Evolutionary conservation across 2,888 invertebrate species (phyloP), one percentile per base, ranked within the genome.

Genomic region (Blomia tropicalis): DNA sequence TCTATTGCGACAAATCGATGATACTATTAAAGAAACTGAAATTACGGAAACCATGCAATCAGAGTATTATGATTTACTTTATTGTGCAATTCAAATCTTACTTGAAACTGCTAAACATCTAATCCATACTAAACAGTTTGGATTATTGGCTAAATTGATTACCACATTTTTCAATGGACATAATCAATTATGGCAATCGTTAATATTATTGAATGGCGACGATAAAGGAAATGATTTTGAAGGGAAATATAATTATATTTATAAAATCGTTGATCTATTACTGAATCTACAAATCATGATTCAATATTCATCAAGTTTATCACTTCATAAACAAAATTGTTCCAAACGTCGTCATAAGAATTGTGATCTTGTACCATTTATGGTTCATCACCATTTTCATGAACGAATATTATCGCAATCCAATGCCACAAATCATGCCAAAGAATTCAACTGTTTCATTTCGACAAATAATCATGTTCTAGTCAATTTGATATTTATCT

Each of bases 321-420:
- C 29, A 25, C 19, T 30, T 44, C 62, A 62, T 31, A 14, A 43
- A 31, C 27, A 43, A 22, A 25, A 17, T 1, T 62, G 62, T 29
- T 31, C 31, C 17, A 43, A 47, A 32, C 5, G 53, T 29, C 62
- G 47, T 47, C 47, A 62, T 32, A 44, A 36, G 4, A 41, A 43
- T 7, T 62, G 62, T 43, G 44, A 62, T 41, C 41, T 62, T 1
- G 30, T 29, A 2, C 31, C 58, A 25, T 47, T 19, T 7, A 4
- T 58, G 2, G 29, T 62, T 4, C 29, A 44, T 43, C 62, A 62
- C 29, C 58, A 58, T 29, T 29, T 31, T 30, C 41, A 44, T 29
- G 36, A 51, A 29, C 27, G 31, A n/a, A 53, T 56, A 22, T 30
- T 29, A 14, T 36, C 19, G 22, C 27, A 32, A 31, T 44, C 44